Evolutionary conservation across 1,140 invertebrate genomes (phyloP).

Genomic region (Camponotus floridanus): DNA sequence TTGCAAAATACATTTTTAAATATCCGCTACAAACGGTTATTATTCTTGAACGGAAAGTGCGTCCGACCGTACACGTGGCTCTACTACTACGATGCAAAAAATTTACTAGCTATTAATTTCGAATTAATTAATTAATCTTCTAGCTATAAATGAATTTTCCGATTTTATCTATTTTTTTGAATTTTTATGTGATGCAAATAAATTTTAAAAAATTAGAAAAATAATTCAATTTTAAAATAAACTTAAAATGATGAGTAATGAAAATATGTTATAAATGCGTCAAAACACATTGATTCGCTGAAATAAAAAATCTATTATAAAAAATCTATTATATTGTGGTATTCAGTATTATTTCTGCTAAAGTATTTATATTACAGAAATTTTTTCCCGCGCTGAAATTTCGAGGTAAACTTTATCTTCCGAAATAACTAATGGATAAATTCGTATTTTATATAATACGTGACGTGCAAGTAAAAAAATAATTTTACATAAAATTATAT

Average conservation of each 20-base stretch:
- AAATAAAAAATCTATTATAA: background rate
- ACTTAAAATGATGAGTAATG: background rate
- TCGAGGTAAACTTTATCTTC: constrained; percentile 5
- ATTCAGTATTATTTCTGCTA: background rate
- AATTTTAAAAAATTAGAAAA: background rate
- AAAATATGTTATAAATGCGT: too few relatives aligned
- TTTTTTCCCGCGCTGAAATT: background rate
- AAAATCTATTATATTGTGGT: background rate
- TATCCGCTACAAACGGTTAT: background rate
- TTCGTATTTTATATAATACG: background rate
- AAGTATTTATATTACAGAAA: constrained; percentile 13
- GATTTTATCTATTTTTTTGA: background rate
- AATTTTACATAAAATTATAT: constrained; percentile 7
- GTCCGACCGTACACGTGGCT: constrained; percentile 9
- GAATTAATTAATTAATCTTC: background rate
- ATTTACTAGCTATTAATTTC: background rate
- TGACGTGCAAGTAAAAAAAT: background rate
- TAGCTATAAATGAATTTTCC: background rate
- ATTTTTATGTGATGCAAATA: background rate
- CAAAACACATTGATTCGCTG: background rate
- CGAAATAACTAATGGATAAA: background rate
- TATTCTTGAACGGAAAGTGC: background rate
- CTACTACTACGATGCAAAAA: constrained; percentile 17
- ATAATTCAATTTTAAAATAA: background rate
- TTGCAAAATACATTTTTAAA: constrained; percentile 14